Evolutionary conservation across 2,797 vertebrate species (phyloP).

Genomic region (Poecilia gillii): DNA sequence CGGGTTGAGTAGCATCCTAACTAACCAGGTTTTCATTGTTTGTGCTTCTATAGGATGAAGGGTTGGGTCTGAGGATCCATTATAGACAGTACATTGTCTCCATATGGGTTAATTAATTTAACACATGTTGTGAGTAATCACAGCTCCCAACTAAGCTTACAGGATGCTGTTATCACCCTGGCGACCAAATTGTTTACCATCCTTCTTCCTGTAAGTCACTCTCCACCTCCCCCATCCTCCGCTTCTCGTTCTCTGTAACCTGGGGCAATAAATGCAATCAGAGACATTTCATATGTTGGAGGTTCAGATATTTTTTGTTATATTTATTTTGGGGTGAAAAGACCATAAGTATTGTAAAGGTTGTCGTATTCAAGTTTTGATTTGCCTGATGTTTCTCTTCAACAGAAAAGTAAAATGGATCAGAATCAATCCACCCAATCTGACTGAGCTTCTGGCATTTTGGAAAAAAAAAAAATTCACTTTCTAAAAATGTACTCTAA

Average conservation of each 20-base stretch:
- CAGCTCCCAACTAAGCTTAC: conserved; percentile 65
- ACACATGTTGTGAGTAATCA: conserved; percentile 70
- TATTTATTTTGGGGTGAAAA: neutral
- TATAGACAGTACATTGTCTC: conserved; percentile 63
- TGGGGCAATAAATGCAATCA: neutral
- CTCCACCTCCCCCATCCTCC: neutral
- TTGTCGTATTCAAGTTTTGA: neutral
- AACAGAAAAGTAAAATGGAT: neutral
- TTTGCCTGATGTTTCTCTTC: neutral
- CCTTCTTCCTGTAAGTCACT: neutral
- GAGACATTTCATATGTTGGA: neutral
- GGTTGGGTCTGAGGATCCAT: neutral
- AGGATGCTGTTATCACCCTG: conserved; percentile 75
- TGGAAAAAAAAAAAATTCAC: neutral
- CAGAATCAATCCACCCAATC: neutral
- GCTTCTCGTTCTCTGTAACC: neutral
- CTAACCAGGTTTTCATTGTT: neutral
- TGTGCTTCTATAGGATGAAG: neutral
- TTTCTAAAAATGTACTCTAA: neutral
- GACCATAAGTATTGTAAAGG: neutral
- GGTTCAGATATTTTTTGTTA: neutral
- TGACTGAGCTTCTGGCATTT: neutral
- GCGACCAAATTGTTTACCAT: conserved; percentile 66
- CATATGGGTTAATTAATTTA: conserved; percentile 71
- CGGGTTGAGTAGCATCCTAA: neutral